Base-by-base conservation (phyloP, 2,797 vertebrate species). In the Glossophaga mutica region DNA sequence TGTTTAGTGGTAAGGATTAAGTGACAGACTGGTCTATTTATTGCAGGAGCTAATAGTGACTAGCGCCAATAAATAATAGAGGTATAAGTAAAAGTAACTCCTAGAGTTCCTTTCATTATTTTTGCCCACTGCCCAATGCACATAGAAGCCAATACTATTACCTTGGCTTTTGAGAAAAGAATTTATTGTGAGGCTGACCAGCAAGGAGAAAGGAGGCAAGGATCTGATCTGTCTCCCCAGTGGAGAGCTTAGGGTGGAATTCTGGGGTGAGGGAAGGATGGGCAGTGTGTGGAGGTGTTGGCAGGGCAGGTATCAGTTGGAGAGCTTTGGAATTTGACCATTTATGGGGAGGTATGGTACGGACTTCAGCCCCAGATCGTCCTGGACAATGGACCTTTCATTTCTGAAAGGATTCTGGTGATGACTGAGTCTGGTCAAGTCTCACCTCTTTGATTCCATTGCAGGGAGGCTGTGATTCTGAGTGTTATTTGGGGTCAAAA, bases 1-100 rank as follows among this genome's bases (percentile, higher is more conserved):
- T 96, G 71, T 68, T 95, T 87, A 6, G 1, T 90, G 88, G 79
- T 94, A 71, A 96, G 93, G 82, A 44, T 78, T 29, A 94, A 87
- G 88, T 68, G 70, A 79, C 0, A 1, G 48, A 59, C 87, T 81
- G 32, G 90, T 97, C 73, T 81, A 73, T 74, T 96, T 94, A 88
- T 79, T 90, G 88, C 39, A 78, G 65, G 21, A 62, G 24, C 84
- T 91, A 83, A 57, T 57, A 92, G 11, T 48, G 34, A 77, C 32
- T 87, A 82, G 44, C 18, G 70, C 42, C 37, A 76, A 42, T 95
- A 77, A 77, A 59, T 87, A 74, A 85, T 26, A 84, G 10, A 94
- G 77, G 6, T 76, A 5, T 50, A 70, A 70, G 26, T 78, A 85
- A 76, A 95, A 91, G 73, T 86, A 83, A 44, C 71, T 88, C 74